Conservation (phyloP, 2,797 vertebrate genomes). For the Chloroceryle inda region DNA sequence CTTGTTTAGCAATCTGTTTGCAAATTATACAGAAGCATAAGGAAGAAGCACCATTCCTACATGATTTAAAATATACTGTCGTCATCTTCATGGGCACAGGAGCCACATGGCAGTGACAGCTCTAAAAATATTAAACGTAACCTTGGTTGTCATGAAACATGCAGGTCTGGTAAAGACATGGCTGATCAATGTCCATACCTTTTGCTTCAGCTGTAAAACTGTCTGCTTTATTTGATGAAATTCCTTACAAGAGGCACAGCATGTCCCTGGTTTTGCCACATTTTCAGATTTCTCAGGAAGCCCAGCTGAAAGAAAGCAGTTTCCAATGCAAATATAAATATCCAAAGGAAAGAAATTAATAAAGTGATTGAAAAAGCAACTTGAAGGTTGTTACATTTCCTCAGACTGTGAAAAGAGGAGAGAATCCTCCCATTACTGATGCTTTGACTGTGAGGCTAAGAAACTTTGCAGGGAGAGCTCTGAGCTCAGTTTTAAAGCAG, state of each 20-base stretch:
- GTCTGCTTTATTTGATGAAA: slow-evolving; percentile 95
- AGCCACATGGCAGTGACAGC: neutral
- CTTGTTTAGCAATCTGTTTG: neutral
- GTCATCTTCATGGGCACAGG: neutral
- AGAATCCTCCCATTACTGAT: neutral
- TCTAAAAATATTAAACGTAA: neutral
- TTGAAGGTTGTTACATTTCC: neutral
- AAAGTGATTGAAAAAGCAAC: neutral
- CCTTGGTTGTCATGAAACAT: neutral
- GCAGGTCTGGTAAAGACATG: neutral
- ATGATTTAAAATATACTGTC: neutral
- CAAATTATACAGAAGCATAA: neutral
- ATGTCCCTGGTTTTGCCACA: slow-evolving; percentile 85
- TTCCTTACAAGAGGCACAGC: slow-evolving; percentile 94
- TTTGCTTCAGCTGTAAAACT: slow-evolving; percentile 94
- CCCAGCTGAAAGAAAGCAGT: slow-evolving; percentile 78
- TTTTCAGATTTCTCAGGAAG: slow-evolving; percentile 90
- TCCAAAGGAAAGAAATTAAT: neutral
- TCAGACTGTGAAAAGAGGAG: neutral
- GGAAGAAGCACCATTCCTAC: neutral
- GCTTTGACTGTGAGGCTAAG: neutral
- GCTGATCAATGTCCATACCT: slow-evolving; percentile 80
- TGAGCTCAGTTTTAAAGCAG: slow-evolving; percentile 35
- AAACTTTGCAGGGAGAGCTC: neutral
- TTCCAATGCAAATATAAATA: slow-evolving; percentile 9